Base-by-base conservation (phyloP, 1,140 invertebrate species). In the Zaprionus lachaisei region DNA sequence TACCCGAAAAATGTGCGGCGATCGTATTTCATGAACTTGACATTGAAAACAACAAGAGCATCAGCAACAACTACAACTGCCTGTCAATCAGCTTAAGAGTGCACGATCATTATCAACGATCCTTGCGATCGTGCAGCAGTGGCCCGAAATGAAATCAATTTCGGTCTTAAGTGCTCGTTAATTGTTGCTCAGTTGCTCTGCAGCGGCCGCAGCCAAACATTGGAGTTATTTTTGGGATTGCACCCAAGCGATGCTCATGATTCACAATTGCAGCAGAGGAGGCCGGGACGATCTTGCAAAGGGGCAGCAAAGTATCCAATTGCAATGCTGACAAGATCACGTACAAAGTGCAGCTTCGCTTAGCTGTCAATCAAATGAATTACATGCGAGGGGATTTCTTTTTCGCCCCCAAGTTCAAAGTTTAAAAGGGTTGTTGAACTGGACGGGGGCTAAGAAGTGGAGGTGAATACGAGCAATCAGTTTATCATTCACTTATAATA, bases 21-120 rank as follows among this genome's bases (percentile, higher is more conserved):
- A 87, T 86, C 80, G 77, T 22, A 74, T 89, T 85, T 84, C 84
- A 79, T 77, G 84, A 87, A 87, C 84, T 87, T 87, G 84, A 89
- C 84, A 87, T 87, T 87, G 83, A 87, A 87, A 83, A 78, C 68
- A 76, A 47, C 66, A 22, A 6, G 57, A 26, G 55, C 34, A 76
- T 41, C 57, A 31, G 34, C 47, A 62, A 62, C 74, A 58, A 51
- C 44, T 54, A 37, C 26, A n/a, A 1, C n/a, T 26, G 47, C 14
- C 76, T 81, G 78, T 76, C 84, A 87, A 89, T 87, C 84, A 74
- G 72, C 71, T 73, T 72, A 66, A 68, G 62, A 57, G 60, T 34
- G 26, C 55, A 81, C 55, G 84, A 87, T 87, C 75, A 64, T 84
- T 87, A 87, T 87, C 84, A 66, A 22, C 47, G 72, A 81, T 79